Percentiles rank a stretch among this genome's conserved stretches.
These are phyloP conservation scores for Phaetusa simplex DNA, from an alignment of 2,113 vertebrate genomes.

Conservation along the genomic window DNA sequence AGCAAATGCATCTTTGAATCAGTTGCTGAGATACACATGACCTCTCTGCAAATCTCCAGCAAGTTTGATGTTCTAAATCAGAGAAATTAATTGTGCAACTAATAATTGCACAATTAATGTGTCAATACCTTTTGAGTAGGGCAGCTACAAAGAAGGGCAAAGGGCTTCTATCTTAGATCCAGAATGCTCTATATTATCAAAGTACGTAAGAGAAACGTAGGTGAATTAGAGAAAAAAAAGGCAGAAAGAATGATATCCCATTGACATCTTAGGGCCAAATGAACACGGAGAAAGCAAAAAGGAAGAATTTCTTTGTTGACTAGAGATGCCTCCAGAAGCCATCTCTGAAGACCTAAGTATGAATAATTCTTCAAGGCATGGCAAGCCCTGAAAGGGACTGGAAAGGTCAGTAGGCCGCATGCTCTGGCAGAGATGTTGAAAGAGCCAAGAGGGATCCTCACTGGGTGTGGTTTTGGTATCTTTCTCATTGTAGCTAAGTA, in stretches of 20 bases:
- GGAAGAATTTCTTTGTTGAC: not conserved
- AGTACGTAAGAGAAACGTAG: not conserved
- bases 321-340: not conserved
- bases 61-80: not conserved
- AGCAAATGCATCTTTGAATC: not conserved
- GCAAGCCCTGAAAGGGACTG: not conserved
- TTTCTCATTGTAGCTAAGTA: not conserved
- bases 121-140: not conserved
- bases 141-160: not conserved
- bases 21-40: not conserved
- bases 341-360: not conserved
- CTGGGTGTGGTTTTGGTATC: not conserved
- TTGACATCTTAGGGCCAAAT: not conserved
- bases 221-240: not conserved
- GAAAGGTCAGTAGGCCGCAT: not conserved
- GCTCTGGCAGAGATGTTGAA: not conserved
- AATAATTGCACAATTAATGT: not conserved
- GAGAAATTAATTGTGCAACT: not conserved
- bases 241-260: not conserved
- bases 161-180: not conserved
- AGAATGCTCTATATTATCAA: not conserved
- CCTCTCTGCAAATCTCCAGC: not conserved
- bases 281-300: not conserved
- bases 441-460: not conserved
- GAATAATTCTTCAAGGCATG: not conserved